Percentiles rank a stretch among this genome's conserved stretches.
These are phyloP conservation scores for Pyrrhia umbra DNA, from an alignment of 2,888 invertebrate species.

Conservation along the genomic window DNA sequence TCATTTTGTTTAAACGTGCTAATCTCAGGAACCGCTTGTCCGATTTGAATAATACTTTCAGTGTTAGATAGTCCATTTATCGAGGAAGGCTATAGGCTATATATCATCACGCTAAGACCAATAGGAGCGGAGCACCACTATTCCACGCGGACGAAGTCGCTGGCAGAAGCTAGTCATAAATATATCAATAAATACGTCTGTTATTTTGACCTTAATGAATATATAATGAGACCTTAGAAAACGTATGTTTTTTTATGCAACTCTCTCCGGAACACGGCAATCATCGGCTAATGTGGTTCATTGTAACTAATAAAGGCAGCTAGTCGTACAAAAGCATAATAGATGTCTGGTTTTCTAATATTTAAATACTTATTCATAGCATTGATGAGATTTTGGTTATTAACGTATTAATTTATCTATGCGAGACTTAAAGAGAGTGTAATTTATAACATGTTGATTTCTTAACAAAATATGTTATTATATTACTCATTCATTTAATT, in stretches of 20 bases:
- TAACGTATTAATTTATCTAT: background rate
- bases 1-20: too few relatives aligned
- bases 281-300: slow-evolving; percentile 24
- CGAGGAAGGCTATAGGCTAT: too few relatives aligned
- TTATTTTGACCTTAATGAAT: slow-evolving; percentile 51
- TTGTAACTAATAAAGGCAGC: slow-evolving; percentile 21
- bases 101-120: too few relatives aligned
- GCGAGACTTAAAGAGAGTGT: background rate
- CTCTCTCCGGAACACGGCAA: slow-evolving; percentile 44
- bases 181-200: slow-evolving; percentile 11
- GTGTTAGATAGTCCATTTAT: too few relatives aligned
- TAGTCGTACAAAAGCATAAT: slow-evolving; percentile 25
- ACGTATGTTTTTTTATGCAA: slow-evolving; percentile 35
- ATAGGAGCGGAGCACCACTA: too few relatives aligned
- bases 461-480: too few relatives aligned
- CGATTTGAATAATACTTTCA: too few relatives aligned
- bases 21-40: too few relatives aligned
- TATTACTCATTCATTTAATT: background rate
- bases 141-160: too few relatives aligned
- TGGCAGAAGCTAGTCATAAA: too few relatives aligned
- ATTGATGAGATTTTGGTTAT: background rate
- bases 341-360: slow-evolving; percentile 25
- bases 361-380: slow-evolving; percentile 12
- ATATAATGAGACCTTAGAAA: slow-evolving; percentile 45
- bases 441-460: background rate